Base-by-base conservation (phyloP, 2,888 invertebrate species). In the Teleogryllus oceanicus region DNA sequence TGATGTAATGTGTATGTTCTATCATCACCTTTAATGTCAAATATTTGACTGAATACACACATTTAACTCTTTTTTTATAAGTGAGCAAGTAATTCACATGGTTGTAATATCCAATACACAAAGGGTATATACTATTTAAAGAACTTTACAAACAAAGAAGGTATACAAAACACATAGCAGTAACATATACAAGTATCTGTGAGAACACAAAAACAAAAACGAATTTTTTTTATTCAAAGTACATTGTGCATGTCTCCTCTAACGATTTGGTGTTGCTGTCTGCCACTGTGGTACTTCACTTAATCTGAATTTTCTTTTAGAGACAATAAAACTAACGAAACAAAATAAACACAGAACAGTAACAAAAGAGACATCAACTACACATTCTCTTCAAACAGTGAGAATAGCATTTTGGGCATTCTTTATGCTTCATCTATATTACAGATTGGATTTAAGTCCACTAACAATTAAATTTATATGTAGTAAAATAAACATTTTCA, bases 161-260 rank as follows among this genome's bases (percentile, higher is more conserved):
- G 62, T n/a, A 62, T 62, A 62, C n/a, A n/a, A 62, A 62, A 62
- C 62, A 18, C n/a, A 62, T n/a, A 62, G n/a, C 13, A n/a, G 62
- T 62, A 62, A 62, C n/a, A 16, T 37, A 37, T 37, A 37, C n/a
- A 62, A 62, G 13, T 62, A 62, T 62, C 37, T 62, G 62, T 62
- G 62, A n/a, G n/a, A 62, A 62, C 62, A 62, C 62, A 62, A 62
- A 37, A 62, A 62, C 62, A 16, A 62, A 62, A n/a, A 62, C 37
- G 8, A n/a, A 62, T 62, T 62, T 62, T 62, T 18, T n/a, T 18
- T 18, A 62, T 62, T 62, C 62, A 62, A 37, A 18, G 62, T 18
- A 62, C 62, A 62, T 62, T 62, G 62, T 62, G 62, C 62, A 62
- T 62, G 62, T 62, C 62, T 62, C 62, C 62, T 62, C 62, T 62